A percentile compares a stretch with the other conserved stretches of the same genome.
phyloP scores from a whole-genome alignment of 2,797 vertebrate genomes.

The Bryconaethiops microstoma region DNA sequence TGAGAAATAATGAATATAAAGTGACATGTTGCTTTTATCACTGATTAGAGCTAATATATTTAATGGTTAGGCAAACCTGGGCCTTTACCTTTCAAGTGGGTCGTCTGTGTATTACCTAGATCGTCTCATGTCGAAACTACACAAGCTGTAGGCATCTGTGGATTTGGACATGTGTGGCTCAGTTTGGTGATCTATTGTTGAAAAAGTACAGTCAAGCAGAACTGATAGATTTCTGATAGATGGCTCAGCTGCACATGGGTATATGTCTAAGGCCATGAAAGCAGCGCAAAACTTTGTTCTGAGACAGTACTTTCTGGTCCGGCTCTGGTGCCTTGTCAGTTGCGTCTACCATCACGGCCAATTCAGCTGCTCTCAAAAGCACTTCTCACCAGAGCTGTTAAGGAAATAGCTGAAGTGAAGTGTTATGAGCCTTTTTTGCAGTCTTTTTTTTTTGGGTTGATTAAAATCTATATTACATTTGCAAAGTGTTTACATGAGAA shows the following conservation, averaged over 20 bases:
- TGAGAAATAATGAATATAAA: too few relatives aligned
- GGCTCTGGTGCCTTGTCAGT: background rate
- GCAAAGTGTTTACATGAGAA: too few relatives aligned
- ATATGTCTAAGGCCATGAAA: background rate
- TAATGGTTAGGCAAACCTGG: background rate
- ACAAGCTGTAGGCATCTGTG: constrained; percentile 3
- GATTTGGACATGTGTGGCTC: background rate
- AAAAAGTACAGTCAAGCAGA: background rate
- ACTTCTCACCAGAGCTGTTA: background rate
- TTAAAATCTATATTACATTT: too few relatives aligned
- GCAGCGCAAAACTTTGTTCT: background rate
- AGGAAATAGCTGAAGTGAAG: background rate
- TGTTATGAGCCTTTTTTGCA: background rate
- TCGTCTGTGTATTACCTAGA: background rate
- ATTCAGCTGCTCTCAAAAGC: background rate
- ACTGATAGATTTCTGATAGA: constrained; percentile 10
- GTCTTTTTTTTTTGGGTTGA: too few relatives aligned
- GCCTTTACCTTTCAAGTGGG: background rate
- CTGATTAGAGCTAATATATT: background rate
- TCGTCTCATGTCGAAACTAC: background rate
- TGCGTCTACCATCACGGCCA: constrained; percentile 8
- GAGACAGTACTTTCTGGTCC: background rate
- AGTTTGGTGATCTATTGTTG: background rate
- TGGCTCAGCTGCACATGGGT: background rate
- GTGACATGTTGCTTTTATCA: background rate